phyloP scores from a whole-genome alignment of 2,888 invertebrate genomes.

The Desoria tigrina region DNA sequence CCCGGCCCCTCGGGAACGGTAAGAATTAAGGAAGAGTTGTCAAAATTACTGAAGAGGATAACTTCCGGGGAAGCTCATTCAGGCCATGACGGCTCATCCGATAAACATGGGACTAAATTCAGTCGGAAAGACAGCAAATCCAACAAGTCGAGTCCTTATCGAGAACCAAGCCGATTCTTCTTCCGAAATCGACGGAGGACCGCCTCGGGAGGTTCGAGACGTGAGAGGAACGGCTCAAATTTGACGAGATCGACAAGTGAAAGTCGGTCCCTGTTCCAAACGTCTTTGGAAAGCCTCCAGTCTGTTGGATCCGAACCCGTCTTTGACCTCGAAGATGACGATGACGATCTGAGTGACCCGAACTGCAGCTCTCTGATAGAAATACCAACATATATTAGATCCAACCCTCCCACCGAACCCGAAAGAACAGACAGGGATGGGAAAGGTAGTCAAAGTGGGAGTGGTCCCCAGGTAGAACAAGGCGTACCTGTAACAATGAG shows the following conservation, averaged over 20 bases:
- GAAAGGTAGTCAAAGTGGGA: not conserved
- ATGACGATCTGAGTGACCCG: constrained; percentile 19
- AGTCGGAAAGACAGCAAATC: constrained; percentile 19
- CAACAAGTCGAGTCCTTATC: constrained; percentile 34
- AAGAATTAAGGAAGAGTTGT: constrained; percentile 43
- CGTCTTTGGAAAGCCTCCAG: constrained; percentile 49
- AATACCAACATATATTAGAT: not conserved
- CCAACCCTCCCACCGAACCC: not conserved
- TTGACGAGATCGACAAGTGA: constrained; percentile 49
- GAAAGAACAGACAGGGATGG: not conserved
- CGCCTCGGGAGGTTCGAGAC: constrained; percentile 6
- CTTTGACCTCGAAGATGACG: constrained; percentile 29
- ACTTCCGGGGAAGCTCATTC: constrained; percentile 26
- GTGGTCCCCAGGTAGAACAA: too few species aligned
- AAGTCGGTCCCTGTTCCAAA: constrained; percentile 49
- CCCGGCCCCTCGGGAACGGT: constrained; percentile 33
- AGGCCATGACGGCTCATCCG: not conserved
- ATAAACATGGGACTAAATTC: too few species aligned
- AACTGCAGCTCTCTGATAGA: constrained; percentile 21
- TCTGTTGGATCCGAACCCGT: constrained; percentile 48
- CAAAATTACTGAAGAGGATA: constrained; percentile 47
- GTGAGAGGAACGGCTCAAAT: not conserved
- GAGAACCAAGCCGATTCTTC: constrained; percentile 38
- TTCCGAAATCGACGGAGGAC: constrained; percentile 28
- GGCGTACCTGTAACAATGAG: not conserved